phyloP scores from a whole-genome alignment of 2,797 vertebrate species.

The Cossypha polioptera region DNA sequence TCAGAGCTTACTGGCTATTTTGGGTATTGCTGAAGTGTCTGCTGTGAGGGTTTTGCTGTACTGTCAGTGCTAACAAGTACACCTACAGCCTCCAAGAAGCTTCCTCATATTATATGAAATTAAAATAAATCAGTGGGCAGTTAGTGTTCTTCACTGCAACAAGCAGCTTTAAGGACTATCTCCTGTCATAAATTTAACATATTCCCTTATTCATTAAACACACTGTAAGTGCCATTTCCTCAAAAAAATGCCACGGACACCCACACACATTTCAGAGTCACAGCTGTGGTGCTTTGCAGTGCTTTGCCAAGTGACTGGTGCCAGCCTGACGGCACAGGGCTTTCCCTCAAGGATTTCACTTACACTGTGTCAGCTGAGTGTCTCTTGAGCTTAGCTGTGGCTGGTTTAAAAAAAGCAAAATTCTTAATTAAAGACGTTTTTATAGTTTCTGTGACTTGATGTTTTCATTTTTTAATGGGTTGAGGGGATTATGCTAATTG shows the following conservation, averaged over 20 bases:
- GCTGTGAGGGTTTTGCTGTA: neutral
- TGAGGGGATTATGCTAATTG: neutral
- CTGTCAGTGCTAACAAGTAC: neutral
- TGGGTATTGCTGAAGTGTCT: neutral
- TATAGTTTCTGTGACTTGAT: neutral
- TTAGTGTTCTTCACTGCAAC: neutral
- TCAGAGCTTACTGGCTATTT: neutral
- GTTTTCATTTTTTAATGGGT: neutral
- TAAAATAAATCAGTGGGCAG: slow-evolving; percentile 1
- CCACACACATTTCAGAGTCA: neutral
- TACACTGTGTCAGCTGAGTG: neutral
- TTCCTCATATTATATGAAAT: neutral
- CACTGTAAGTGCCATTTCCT: neutral
- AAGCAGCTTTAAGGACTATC: neutral
- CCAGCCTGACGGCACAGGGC: neutral
- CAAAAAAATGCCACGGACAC: neutral
- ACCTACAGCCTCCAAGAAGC: neutral
- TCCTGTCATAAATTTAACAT: neutral
- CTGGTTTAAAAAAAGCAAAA: neutral
- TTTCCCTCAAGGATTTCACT: slow-evolving; percentile 14
- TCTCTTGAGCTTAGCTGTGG: neutral
- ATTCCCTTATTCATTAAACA: neutral
- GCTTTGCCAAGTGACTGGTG: neutral
- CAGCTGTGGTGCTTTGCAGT: neutral
- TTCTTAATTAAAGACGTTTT: neutral